Evolutionary conservation across 2,113 vertebrate genomes (phyloP), one percentile per base, ranked within the genome.

Genomic region (Ciconia stormi): DNA sequence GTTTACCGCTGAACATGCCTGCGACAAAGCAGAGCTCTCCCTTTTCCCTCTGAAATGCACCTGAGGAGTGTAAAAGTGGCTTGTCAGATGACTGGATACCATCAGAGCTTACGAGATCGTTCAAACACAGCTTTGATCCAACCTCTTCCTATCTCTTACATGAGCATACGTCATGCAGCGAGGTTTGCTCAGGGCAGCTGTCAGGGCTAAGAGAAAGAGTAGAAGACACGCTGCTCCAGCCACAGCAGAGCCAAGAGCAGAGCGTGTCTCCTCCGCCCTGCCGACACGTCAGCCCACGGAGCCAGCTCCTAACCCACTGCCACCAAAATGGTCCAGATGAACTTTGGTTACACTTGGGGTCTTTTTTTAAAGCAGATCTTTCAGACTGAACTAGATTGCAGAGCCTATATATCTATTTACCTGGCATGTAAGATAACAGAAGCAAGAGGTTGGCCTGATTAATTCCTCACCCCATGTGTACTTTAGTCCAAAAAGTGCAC

Each of bases 201-300:
- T n/a, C 53, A 34, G 38, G 16, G 22, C 16, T 36, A 22, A 21
- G 9, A 47, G 34, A 44, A 59, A 14, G 62, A 53, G 50, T 1
- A 30, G 26, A 44, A 84, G 61, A 71, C 2, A 5, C 0, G 1
- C 18, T 77, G 44, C 26, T 55, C 47, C 52, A 44, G 25, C 26
- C 18, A 1, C 10, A 56, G n/a, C 70, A 19, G 17, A 76, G 56
- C 61, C 1, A 1, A 32, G 11, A 53, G n/a, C n/a, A 58, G 50
- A 53, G 20, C 0, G 0, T 52, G 22, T 50, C 47, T 38, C 38
- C 61, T 66, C n/a, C 2, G 2, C n/a, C 38, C 44, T 67, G 32
- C 25, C 2, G 0, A 5, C n/a, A 18, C 2, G 2, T 5, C 26
- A 84, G 56, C 22, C 50, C 49, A 49, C 1, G 1, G 30, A 77